Evolutionary conservation across 2,113 vertebrate species (phyloP).

Genomic region (Paraplagusia blochii): DNA sequence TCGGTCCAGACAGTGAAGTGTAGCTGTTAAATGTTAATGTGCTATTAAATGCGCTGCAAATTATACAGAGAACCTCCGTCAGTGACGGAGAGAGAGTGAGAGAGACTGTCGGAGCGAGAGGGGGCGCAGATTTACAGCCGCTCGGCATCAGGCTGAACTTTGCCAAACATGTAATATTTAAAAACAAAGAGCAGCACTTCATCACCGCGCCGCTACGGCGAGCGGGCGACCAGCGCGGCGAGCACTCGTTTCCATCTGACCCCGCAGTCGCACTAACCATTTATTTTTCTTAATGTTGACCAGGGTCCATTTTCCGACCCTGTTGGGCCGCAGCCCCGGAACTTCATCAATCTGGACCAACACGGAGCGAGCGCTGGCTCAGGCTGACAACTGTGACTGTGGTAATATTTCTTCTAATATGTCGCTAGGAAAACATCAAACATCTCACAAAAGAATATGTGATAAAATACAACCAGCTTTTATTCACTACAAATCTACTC

Average conservation of each 20-base stretch:
- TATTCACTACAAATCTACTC: too few relatives aligned
- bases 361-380: too few relatives aligned
- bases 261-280: too few relatives aligned
- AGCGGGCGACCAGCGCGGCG: background rate
- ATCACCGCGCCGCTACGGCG: conserved; percentile 21
- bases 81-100: conserved; percentile 10
- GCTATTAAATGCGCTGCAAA: conserved; percentile 49
- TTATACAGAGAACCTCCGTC: conserved; percentile 31
- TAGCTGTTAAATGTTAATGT: conserved; percentile 55
- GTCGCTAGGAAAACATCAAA: too few relatives aligned
- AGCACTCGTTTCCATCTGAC: background rate
- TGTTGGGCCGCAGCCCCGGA: too few relatives aligned
- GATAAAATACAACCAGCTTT: too few relatives aligned
- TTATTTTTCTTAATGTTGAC: too few relatives aligned
- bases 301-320: too few relatives aligned
- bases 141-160: conserved; percentile 30
- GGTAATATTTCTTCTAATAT: too few relatives aligned
- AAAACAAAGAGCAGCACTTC: conserved; percentile 30
- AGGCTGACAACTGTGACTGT: too few relatives aligned
- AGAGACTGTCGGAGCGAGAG: background rate
- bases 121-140: conserved; percentile 36
- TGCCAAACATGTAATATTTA: conserved; percentile 47
- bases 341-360: too few relatives aligned
- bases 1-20: conserved; percentile 21
- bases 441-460: too few relatives aligned